Conservation (phyloP, 2,888 invertebrate species). For the Apamea sordens region DNA sequence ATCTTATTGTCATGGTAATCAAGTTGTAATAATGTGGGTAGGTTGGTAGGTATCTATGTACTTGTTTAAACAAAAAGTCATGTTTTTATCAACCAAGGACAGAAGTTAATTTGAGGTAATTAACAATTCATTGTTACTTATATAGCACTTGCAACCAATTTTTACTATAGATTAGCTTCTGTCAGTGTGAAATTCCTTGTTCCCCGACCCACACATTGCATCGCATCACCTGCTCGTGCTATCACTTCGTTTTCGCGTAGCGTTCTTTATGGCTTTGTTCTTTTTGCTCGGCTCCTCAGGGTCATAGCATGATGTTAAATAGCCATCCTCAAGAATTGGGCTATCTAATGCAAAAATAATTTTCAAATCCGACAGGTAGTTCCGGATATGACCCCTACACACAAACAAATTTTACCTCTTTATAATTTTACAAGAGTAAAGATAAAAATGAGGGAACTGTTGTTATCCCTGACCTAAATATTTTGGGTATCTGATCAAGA, state of each 20-base stretch:
- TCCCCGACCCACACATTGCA: background rate
- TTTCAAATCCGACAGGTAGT: no score
- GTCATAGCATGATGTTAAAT: background rate
- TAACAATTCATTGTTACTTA: background rate
- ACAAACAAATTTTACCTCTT: background rate
- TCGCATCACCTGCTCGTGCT: background rate
- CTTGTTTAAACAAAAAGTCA: background rate
- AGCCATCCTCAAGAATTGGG: background rate
- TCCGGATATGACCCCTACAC: no score
- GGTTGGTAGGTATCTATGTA: background rate
- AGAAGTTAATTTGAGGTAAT: background rate
- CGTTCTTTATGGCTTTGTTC: background rate
- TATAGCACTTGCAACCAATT: background rate
- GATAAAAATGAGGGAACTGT: background rate
- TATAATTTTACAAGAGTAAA: background rate
- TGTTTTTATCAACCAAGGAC: background rate
- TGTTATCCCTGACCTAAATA: background rate
- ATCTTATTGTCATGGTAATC: conserved; percentile 17
- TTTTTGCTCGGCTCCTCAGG: background rate
- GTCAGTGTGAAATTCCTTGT: background rate
- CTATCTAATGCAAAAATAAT: background rate
- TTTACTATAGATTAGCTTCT: background rate
- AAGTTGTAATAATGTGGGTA: background rate
- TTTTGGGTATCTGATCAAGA: background rate
- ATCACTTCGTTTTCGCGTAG: background rate